A percentile compares a stretch with the other conserved stretches of the same genome.
Evolutionary conservation across 2,888 invertebrate species (phyloP).

Genomic region (Andrena chrysosceles): DNA sequence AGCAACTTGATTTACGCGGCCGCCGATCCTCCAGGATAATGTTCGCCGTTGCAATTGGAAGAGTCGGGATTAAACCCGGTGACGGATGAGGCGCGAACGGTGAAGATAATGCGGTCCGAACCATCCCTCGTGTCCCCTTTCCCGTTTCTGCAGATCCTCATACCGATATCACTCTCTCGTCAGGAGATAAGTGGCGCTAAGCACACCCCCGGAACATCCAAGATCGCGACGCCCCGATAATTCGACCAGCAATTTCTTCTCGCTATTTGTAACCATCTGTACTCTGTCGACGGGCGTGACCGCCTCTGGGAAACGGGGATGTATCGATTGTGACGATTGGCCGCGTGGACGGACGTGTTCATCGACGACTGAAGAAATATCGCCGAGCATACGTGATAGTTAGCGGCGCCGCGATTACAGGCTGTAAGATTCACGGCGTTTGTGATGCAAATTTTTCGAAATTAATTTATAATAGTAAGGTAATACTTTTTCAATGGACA

Average conservation of each 20-base stretch:
- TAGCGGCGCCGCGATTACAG: constrained; percentile 12
- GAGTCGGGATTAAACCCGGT: constrained; percentile 53
- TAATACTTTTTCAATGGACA: no score
- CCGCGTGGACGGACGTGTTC: background rate
- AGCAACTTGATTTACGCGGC: constrained; percentile 46
- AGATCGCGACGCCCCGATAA: constrained; percentile 34
- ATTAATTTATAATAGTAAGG: no score
- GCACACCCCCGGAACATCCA: constrained; percentile 19
- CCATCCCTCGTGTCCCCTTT: background rate
- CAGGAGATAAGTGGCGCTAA: constrained; percentile 44
- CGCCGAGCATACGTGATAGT: background rate
- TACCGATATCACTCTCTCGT: constrained; percentile 22
- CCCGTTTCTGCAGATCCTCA: constrained; percentile 7
- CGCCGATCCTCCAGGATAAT: constrained; percentile 51
- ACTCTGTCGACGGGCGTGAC: constrained; percentile 17
- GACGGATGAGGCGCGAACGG: constrained; percentile 47
- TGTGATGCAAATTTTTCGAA: no score
- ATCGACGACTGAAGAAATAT: background rate
- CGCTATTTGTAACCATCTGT: constrained; percentile 38
- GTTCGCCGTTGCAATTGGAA: constrained; percentile 50
- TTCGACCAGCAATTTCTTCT: constrained; percentile 1
- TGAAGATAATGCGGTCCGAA: constrained; percentile 49
- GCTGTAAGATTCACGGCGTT: background rate
- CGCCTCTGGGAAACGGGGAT: background rate
- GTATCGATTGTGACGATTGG: constrained; percentile 26